Evolutionary conservation across 2,797 vertebrate species (phyloP).

Genomic region (Oreochromis grahami): DNA sequence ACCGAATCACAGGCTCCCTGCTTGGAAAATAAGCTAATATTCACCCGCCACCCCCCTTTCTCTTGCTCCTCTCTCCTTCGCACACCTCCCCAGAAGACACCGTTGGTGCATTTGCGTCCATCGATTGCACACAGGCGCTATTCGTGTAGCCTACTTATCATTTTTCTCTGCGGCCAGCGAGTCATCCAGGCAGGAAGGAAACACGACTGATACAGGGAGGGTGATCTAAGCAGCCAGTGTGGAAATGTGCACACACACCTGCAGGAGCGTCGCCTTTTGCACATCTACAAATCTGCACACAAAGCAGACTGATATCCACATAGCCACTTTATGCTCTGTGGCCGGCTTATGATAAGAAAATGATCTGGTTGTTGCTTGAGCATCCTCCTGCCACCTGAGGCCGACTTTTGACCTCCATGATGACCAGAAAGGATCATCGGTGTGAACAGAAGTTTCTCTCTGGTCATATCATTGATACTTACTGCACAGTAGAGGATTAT

Average conservation of each 20-base stretch:
- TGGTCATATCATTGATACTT: slow-evolving; percentile 37
- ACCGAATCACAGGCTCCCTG: slow-evolving; percentile 61
- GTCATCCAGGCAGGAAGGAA: slow-evolving; percentile 39
- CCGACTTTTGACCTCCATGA: slow-evolving; percentile 31
- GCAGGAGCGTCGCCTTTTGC: not conserved
- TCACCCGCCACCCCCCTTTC: not conserved
- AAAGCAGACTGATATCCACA: not conserved
- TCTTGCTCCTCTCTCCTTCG: not conserved
- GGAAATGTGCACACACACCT: not conserved
- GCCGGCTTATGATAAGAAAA: not conserved
- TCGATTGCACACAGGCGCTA: slow-evolving; percentile 69
- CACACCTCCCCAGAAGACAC: slow-evolving; percentile 57
- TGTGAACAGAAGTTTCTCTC: not conserved
- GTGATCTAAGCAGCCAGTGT: not conserved
- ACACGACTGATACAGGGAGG: slow-evolving; percentile 12
- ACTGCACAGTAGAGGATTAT: slow-evolving; percentile 33
- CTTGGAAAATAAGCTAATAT: slow-evolving; percentile 65
- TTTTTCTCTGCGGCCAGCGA: slow-evolving; percentile 50
- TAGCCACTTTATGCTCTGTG: not conserved
- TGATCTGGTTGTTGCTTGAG: not conserved
- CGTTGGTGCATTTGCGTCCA: slow-evolving; percentile 68
- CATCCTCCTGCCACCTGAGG: not conserved
- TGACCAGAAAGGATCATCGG: not conserved
- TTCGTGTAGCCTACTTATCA: slow-evolving; percentile 63
- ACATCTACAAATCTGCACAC: not conserved